Evolutionary conservation across 2,797 vertebrate species (phyloP).

Genomic region (Ceryle rudis): DNA sequence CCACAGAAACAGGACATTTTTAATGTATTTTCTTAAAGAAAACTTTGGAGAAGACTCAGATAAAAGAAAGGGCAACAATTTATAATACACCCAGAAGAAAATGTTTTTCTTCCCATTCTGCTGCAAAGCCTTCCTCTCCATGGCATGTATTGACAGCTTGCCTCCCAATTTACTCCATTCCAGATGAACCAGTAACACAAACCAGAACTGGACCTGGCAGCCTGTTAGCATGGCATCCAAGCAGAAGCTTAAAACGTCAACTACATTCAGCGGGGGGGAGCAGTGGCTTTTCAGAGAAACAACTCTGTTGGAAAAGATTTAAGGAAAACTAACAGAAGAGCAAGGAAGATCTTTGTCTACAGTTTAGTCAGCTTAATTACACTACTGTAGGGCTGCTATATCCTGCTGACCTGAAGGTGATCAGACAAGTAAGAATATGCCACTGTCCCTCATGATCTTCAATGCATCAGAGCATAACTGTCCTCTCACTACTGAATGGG

Average conservation of each 20-base stretch:
- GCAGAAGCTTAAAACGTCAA: constrained; percentile 6
- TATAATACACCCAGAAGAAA: not conserved
- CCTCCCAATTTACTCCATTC: constrained; percentile 3
- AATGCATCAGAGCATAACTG: not conserved
- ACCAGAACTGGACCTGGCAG: constrained; percentile 7
- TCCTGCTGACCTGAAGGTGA: not conserved
- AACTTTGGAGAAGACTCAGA: not conserved
- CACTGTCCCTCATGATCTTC: not conserved
- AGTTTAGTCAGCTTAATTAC: not conserved
- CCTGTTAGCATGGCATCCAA: not conserved
- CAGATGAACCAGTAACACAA: not conserved
- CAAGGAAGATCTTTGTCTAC: not conserved
- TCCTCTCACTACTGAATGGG: not conserved
- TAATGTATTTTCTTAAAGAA: not conserved
- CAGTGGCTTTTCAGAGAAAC: not conserved
- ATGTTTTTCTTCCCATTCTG: not conserved
- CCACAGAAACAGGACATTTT: not conserved
- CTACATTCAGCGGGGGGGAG: not conserved
- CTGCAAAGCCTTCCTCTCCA: not conserved
- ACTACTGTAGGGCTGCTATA: not conserved
- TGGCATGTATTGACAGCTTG: not conserved
- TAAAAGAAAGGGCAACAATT: not conserved
- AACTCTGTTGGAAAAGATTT: not conserved
- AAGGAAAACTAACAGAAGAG: not conserved
- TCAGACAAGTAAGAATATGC: not conserved